Base-by-base conservation (phyloP, 2,888 invertebrate genomes). In the Tribolium freemani region DNA sequence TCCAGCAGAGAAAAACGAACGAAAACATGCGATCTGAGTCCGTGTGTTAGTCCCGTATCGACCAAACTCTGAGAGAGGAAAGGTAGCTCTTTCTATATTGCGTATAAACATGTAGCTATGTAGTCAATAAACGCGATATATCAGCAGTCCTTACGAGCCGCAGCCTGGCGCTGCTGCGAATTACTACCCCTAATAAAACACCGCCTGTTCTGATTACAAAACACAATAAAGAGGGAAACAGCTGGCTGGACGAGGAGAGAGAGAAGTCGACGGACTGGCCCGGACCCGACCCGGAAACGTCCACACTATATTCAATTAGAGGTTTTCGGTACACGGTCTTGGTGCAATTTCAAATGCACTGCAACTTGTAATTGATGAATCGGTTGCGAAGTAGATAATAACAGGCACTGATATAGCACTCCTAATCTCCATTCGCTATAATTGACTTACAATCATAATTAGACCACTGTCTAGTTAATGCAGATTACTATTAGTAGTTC, bases 121-220 rank as follows among this genome's bases (percentile, higher is more conserved):
- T 82, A 82, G 82, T 83, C 83, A 83, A 83, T 84, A 84, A 83
- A 83, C 79, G 80, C 81, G 77, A 83, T 84, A 83, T 83, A 83
- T 84, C 83, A 82, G 80, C 77, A 77, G 81, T 82, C 79, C 82
- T 83, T 83, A 82, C 80, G 81, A 83, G 80, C 79, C 81, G 74
- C 82, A 83, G 82, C 81, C 53, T 54, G 64, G 64, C 81, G 81
- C 76, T 79, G 80, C 81, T 67, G 82, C 81, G 82, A 83, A 83
- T 83, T 83, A 83, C 83, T 79, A 73, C 77, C 79, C 76, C 80
- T 80, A 82, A 83, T 83, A 84, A 84, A 84, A 84, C 82, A 83
- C 83, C 83, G 83, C 81, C 83, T 79, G 82, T 78, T 79, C 82
- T 84, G 84, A 84, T 84, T 84, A 84, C 83, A 81, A 81, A 83